These are phyloP conservation scores for Gobius niger DNA, from an alignment of 2,113 vertebrate genomes.

Conservation along the genomic window DNA sequence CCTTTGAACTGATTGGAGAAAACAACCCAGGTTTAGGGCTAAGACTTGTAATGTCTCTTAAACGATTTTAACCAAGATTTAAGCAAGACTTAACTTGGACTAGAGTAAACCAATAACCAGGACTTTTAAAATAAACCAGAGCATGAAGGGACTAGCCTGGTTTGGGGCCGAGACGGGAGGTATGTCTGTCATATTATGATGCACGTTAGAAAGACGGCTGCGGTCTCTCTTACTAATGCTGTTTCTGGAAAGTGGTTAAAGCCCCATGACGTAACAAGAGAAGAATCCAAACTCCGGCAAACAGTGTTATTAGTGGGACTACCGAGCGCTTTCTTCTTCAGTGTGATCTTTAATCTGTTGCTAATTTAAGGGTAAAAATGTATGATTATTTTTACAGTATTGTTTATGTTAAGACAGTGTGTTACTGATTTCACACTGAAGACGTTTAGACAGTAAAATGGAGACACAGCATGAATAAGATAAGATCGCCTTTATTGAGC, in stretches of 20 bases:
- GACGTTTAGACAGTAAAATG: too few relatives aligned
- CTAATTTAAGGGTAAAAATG: too few relatives aligned
- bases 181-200: constrained; percentile 58
- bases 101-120: neutral
- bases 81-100: neutral
- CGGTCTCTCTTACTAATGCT: constrained; percentile 25
- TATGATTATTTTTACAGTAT: too few relatives aligned
- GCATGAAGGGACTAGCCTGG: constrained; percentile 75
- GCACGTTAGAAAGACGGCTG: constrained; percentile 35
- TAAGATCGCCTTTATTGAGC: too few relatives aligned
- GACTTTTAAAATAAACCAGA: constrained; percentile 11
- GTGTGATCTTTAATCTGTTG: too few relatives aligned
- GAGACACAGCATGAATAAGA: too few relatives aligned
- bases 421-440: too few relatives aligned
- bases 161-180: constrained; percentile 53
- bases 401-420: too few relatives aligned
- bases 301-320: neutral
- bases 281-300: neutral
- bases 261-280: neutral
- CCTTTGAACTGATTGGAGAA: too few relatives aligned
- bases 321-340: neutral
- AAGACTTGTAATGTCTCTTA: too few relatives aligned
- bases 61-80: neutral
- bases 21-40: too few relatives aligned
- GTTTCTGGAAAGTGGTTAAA: constrained; percentile 8